phyloP scores from a whole-genome alignment of 2,888 invertebrate species.

The Blastobasis adustella region DNA sequence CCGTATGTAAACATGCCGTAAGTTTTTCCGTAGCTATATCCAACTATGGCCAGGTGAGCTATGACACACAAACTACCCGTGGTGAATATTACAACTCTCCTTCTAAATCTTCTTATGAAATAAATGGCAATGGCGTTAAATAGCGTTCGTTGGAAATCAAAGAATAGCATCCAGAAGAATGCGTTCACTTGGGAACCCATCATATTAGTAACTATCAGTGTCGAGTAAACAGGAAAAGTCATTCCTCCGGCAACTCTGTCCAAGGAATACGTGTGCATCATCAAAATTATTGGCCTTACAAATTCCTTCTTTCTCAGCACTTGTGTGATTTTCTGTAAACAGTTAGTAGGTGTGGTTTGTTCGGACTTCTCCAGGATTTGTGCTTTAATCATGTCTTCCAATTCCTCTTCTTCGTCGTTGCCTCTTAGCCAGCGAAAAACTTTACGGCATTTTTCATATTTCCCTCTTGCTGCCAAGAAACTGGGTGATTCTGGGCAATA shows the following conservation, averaged over 20 bases:
- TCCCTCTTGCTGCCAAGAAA: conserved; percentile 75
- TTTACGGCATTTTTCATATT: conserved; percentile 65
- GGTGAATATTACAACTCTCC: conserved; percentile 73
- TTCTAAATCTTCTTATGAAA: conserved; percentile 71
- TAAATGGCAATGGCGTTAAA: conserved; percentile 75
- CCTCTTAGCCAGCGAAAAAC: conserved; percentile 76
- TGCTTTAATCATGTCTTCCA: conserved; percentile 44
- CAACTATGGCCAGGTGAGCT: conserved; percentile 69
- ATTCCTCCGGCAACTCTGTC: conserved; percentile 80
- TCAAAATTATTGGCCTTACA: conserved; percentile 70
- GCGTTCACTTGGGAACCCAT: conserved; percentile 74
- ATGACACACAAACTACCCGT: conserved; percentile 73
- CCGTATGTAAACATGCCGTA: conserved; percentile 31
- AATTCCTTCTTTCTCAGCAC: conserved; percentile 60
- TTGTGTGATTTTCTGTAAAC: conserved; percentile 7
- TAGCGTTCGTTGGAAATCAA: conserved; percentile 76
- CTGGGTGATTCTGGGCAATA: conserved; percentile 77
- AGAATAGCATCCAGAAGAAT: conserved; percentile 76
- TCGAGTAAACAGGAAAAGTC: conserved; percentile 79
- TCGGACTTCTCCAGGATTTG: conserved; percentile 20
- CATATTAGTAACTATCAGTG: conserved; percentile 70
- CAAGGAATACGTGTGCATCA: conserved; percentile 76
- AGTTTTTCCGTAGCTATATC: conserved; percentile 40
- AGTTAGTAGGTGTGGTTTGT: conserved; percentile 11
- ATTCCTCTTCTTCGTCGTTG: conserved; percentile 48